These are phyloP conservation scores for Leucophenga maculata DNA, from an alignment of 2,888 invertebrate genomes.

Conservation along the genomic window DNA sequence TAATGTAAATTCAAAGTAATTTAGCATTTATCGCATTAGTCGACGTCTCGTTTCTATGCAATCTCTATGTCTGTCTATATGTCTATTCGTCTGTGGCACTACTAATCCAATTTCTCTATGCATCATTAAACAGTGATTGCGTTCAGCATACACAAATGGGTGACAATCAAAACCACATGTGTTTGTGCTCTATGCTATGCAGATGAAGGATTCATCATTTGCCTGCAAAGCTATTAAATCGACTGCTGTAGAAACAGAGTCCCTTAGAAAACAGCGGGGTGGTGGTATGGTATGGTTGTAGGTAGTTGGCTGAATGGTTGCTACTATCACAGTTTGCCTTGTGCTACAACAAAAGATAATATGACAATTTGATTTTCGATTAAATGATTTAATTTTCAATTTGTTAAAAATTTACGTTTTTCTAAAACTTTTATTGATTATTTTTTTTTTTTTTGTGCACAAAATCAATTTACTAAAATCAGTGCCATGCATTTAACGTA, in stretches of 20 bases:
- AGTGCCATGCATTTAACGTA: not conserved
- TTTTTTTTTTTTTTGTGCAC: too few relatives aligned
- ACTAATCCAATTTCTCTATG: constrained; percentile 58
- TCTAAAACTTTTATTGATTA: too few relatives aligned
- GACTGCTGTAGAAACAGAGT: constrained; percentile 30
- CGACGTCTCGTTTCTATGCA: too few relatives aligned
- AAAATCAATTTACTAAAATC: too few relatives aligned
- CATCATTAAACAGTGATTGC: constrained; percentile 65
- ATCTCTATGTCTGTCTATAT: too few relatives aligned
- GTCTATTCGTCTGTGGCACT: constrained; percentile 3
- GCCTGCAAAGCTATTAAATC: constrained; percentile 5
- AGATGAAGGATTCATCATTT: constrained; percentile 29
- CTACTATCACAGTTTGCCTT: not conserved
- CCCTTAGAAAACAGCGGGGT: not conserved
- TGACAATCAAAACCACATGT: too few relatives aligned
- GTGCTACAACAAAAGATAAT: not conserved
- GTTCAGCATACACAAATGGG: constrained; percentile 38
- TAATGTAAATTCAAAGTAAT: too few relatives aligned
- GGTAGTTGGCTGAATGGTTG: not conserved
- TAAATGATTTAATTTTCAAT: constrained; percentile 27
- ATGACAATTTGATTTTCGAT: not conserved
- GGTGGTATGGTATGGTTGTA: not conserved
- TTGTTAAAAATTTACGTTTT: constrained; percentile 41
- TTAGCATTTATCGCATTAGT: too few relatives aligned
- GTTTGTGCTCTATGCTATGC: not conserved